Evolutionary conservation across 2,113 vertebrate species (phyloP).

Genomic region (Menura novaehollandiae): DNA sequence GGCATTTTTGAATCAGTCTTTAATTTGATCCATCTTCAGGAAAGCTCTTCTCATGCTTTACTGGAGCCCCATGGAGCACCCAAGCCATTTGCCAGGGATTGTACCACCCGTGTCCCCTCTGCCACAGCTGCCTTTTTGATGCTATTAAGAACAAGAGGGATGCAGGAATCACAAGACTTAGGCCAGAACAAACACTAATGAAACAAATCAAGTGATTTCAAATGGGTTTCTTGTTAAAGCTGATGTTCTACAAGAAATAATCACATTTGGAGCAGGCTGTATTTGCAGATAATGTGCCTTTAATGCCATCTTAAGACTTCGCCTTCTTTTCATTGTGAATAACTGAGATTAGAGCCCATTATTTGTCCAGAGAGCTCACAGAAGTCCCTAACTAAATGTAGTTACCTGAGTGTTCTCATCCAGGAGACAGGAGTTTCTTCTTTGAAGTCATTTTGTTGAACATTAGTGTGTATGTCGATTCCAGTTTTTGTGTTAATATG

Average conservation of each 20-base stretch:
- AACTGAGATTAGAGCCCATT: conserved; percentile 31
- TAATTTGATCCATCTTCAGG: not conserved
- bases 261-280: conserved; percentile 8
- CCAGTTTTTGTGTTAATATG: not conserved
- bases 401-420: not conserved
- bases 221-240: conserved; percentile 33
- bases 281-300: conserved; percentile 37
- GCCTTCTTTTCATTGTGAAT: not conserved
- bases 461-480: not conserved
- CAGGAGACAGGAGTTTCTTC: not conserved
- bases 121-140: not conserved
- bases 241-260: conserved; percentile 34
- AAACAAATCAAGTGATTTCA: conserved; percentile 32
- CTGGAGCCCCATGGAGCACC: not conserved
- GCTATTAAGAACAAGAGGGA: not conserved
- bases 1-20: not conserved
- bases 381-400: not conserved
- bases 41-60: not conserved
- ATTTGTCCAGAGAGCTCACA: conserved; percentile 27
- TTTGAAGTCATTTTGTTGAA: not conserved
- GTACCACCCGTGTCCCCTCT: not conserved
- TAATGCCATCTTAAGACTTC: conserved; percentile 10
- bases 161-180: not conserved
- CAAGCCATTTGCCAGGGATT: not conserved
- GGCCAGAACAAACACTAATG: not conserved